These are phyloP conservation scores for Saguinus midas DNA, from an alignment of 2,113 vertebrate genomes.

Conservation along the genomic window DNA sequence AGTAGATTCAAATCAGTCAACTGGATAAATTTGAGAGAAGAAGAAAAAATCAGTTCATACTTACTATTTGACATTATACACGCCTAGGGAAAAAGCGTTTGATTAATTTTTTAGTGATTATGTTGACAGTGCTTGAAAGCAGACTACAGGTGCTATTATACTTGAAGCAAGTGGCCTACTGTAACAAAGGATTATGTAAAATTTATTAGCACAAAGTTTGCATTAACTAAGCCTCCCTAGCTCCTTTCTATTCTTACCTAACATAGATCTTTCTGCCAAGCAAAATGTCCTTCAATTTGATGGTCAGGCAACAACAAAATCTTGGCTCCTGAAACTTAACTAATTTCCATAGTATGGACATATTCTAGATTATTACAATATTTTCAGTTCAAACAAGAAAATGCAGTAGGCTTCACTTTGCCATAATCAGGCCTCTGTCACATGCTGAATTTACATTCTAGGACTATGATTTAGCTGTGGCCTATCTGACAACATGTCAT, in stretches of 20 bases:
- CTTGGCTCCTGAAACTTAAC: neutral
- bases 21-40: neutral
- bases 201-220: neutral
- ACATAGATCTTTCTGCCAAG: neutral
- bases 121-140: constrained; percentile 32
- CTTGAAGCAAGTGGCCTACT: neutral
- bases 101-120: constrained; percentile 55
- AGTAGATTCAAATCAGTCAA: neutral
- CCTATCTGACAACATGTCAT: neutral
- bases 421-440: neutral
- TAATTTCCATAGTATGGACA: neutral
- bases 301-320: neutral
- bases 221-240: neutral
- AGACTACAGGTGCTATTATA: neutral
- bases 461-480: neutral
- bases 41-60: neutral
- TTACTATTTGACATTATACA: neutral
- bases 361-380: neutral
- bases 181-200: constrained; percentile 35
- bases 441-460: neutral
- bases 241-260: neutral
- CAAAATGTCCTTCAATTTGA: neutral
- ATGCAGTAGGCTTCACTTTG: neutral
- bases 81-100: neutral
- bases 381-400: constrained; percentile 19